Percentiles rank a stretch among this genome's conserved stretches.
phyloP scores from a whole-genome alignment of 1,140 invertebrate species.

The Camponotus floridanus region DNA sequence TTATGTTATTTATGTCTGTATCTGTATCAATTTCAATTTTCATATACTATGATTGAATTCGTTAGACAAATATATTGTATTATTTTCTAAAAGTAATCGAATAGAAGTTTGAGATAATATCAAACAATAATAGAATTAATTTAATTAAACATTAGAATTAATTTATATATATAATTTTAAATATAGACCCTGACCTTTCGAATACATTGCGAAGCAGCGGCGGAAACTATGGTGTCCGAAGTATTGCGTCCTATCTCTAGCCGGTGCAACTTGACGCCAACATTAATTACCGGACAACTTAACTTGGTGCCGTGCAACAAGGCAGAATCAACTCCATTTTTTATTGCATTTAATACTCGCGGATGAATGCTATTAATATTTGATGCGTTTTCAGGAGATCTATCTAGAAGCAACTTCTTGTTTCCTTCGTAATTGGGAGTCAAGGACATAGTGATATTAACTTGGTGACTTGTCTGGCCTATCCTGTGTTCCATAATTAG shows the following conservation, averaged over 20 bases:
- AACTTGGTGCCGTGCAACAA: constrained; percentile 91
- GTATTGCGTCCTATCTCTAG: constrained; percentile 91
- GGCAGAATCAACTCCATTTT: constrained; percentile 88
- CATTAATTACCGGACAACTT: constrained; percentile 90
- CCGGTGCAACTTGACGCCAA: constrained; percentile 92
- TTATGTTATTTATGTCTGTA: neutral
- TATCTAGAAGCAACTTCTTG: constrained; percentile 88
- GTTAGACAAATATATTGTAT: neutral
- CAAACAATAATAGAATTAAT: neutral
- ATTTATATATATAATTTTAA: neutral
- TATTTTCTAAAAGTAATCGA: neutral
- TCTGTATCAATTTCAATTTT: neutral
- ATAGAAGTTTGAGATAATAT: neutral
- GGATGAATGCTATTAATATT: constrained; percentile 89
- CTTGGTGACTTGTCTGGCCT: constrained; percentile 86
- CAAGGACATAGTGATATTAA: constrained; percentile 88
- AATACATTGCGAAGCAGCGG: constrained; percentile 92
- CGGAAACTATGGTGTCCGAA: constrained; percentile 92
- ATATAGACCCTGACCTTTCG: constrained; percentile 87
- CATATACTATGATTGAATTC: neutral
- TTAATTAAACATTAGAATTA: too few relatives aligned
- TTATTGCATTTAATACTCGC: constrained; percentile 88
- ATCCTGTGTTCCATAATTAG: constrained; percentile 90
- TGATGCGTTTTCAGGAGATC: constrained; percentile 88
- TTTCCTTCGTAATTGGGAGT: constrained; percentile 82